Conservation (phyloP, 2,797 vertebrate genomes). For the Coranthus polyacanthus region DNA sequence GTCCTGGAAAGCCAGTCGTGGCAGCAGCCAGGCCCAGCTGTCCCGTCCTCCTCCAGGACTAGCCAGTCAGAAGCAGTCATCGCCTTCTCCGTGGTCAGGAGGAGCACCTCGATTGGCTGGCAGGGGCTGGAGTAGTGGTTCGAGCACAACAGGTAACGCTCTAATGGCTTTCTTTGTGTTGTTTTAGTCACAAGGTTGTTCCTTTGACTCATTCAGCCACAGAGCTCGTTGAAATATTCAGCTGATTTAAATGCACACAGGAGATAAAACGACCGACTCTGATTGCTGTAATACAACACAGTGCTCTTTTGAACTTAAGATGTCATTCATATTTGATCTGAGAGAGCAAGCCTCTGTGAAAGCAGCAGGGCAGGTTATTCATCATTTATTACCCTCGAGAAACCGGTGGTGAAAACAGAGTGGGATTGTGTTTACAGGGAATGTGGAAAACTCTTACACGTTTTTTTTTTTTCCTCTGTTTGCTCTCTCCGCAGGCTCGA, state of each 20-base stretch:
- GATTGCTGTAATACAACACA: constrained; percentile 13
- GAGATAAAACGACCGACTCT: constrained; percentile 17
- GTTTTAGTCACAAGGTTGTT: constrained; percentile 6
- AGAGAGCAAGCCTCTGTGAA: neutral
- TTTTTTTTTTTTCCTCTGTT: constrained; percentile 24
- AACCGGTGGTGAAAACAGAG: constrained; percentile 1
- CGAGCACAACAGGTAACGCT: constrained; percentile 87
- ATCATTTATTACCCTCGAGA: constrained; percentile 45
- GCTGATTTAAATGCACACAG: constrained; percentile 12
- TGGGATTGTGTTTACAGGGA: constrained; percentile 71
- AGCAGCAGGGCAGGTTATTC: constrained; percentile 29
- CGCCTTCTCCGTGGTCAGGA: constrained; percentile 93
- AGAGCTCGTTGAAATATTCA: constrained; percentile 37
- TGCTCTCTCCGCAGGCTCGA: constrained; percentile 82
- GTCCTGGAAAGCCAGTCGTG: constrained; percentile 96
- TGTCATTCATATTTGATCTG: constrained; percentile 47
- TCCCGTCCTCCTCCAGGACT: constrained; percentile 96
- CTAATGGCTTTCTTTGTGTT: neutral
- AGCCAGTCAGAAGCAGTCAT: constrained; percentile 93
- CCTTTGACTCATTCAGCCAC: neutral
- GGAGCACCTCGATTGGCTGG: constrained; percentile 90
- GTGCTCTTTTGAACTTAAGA: constrained; percentile 15
- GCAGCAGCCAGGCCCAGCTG: constrained; percentile 91
- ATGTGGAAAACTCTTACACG: neutral
- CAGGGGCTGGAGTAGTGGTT: constrained; percentile 91